Evolutionary conservation across 2,888 invertebrate species (phyloP), one percentile per base, ranked within the genome.

Genomic region (Pelosia muscerda): DNA sequence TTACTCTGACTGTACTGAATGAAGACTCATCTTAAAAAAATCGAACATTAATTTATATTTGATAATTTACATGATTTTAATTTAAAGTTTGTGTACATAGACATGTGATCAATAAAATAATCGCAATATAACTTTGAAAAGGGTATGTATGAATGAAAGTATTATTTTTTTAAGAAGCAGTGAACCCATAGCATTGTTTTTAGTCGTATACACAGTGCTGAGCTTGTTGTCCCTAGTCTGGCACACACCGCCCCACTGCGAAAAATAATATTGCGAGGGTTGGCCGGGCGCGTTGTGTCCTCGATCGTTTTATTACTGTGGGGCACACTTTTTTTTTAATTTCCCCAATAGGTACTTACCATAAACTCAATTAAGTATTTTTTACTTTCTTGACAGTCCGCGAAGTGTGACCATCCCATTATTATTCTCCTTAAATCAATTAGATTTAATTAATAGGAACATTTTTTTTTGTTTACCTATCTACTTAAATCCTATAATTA

Each of bases 91-190:
- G 87, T 89, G 88, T 88, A 88, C 86, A 90, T 87, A 86, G 86
- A 90, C 90, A 90, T 92, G 92, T 93, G 93, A 94, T 92, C 92
- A 84, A 93, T 94, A 93, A 79, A 81, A 81, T 82, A 81, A 75
- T 83, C 77, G 74, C 79, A 73, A 81, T 82, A 82, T 85, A 86
- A 84, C 82, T 55, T 82, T 86, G 81, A 78, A 84, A 85, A 81
- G 83, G 92, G 94, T 94, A 92, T 84, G 93, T 92, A 88, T 92
- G 84, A 92, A 89, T 91, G 81, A 92, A 89, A 90, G 75, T 82
- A 61, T 57, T 70, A 54, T 71, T 78, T 70, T 78, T 80, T 79
- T 62, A 59, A 69, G 49, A 53, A 72, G 49, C 68, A 60, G 19
- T 69, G 56, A 69, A 65, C 59, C 63, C 59, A 71, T 65, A 67